Base-by-base conservation (phyloP, 2,797 vertebrate species). In the Acridotheres tristis region DNA sequence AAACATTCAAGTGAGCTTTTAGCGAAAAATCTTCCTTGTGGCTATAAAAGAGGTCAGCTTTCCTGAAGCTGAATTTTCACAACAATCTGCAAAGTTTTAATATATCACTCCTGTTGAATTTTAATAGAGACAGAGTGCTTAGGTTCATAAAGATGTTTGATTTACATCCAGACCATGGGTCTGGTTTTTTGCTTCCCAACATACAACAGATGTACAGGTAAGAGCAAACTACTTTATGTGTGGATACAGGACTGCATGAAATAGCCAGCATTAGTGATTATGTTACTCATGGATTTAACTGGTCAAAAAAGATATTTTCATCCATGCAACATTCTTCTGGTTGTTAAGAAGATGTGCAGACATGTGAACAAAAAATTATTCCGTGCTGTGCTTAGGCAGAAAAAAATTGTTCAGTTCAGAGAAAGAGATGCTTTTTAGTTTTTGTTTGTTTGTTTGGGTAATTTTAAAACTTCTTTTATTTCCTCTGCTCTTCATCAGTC, bases 121-220 rank as follows among this genome's bases (percentile, higher is more conserved):
- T 91, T 91, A 78, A 85, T 45, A 83, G 62, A n/a, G 27, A 65
- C 17, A 61, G 54, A 93, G 36, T 55, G 23, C 19, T 85, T 72
- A 47, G 22, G 9, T 75, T 79, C 65, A n/a, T 30, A 58, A 86
- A 88, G 43, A 55, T 61, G 34, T 82, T 96, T 89, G 74, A 91
- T 89, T 81, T 91, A 48, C 38, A 59, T 76, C 65, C 79, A 93
- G 58, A 81, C 68, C 14, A 42, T 2, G 2, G 14, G 15, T 57
- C 61, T 80, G 32, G 17, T 1, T 51, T 74, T 59, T 59, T 63
- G 34, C 50, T 84, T 89, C 55, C 45, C 69, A 69, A 43, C 21
- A 45, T 38, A 34, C 19, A 81, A 32, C 50, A 63, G 25, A 51
- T 53, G 62, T 54, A 59, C 13, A 83, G 72, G 73, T 91, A 75